Evolutionary conservation across 2,113 vertebrate species (phyloP).

Genomic region (Ptyas mucosa): DNA sequence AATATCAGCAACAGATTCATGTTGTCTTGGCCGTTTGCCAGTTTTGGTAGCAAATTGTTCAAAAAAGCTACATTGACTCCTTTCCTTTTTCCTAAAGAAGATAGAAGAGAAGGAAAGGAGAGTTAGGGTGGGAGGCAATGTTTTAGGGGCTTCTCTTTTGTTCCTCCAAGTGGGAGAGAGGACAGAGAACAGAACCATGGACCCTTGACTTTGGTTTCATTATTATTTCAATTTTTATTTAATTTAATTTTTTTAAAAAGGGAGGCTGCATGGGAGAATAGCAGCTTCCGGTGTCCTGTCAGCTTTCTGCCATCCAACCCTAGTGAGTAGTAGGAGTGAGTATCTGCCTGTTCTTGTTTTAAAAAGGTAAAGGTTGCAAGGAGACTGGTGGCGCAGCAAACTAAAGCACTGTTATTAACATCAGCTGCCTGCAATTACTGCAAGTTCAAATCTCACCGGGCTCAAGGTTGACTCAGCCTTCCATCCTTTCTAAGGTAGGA

Average conservation of each 20-base stretch:
- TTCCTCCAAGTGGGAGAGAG: not conserved
- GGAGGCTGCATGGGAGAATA: not conserved
- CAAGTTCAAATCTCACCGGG: no score
- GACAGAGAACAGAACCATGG: not conserved
- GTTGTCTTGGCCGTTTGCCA: not conserved
- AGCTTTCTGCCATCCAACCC: not conserved
- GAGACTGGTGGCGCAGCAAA: no score
- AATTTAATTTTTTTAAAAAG: not conserved
- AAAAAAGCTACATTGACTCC: not conserved
- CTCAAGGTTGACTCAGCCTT: no score
- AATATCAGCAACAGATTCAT: not conserved
- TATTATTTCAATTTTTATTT: not conserved
- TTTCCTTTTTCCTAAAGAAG: not conserved
- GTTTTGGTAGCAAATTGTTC: not conserved
- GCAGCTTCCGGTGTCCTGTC: not conserved
- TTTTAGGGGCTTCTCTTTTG: not conserved
- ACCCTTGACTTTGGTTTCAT: not conserved
- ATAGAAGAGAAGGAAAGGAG: not conserved
- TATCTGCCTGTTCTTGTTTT: not conserved
- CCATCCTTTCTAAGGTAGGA: no score
- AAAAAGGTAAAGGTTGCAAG: no score
- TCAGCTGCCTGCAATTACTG: no score
- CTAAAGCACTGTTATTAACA: no score
- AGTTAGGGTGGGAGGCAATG: not conserved
- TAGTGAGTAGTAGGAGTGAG: not conserved